Percentiles rank a stretch among this genome's conserved stretches.
These are phyloP conservation scores for Sarotherodon lohbergeri DNA, from an alignment of 2,113 vertebrate species.

Conservation along the genomic window DNA sequence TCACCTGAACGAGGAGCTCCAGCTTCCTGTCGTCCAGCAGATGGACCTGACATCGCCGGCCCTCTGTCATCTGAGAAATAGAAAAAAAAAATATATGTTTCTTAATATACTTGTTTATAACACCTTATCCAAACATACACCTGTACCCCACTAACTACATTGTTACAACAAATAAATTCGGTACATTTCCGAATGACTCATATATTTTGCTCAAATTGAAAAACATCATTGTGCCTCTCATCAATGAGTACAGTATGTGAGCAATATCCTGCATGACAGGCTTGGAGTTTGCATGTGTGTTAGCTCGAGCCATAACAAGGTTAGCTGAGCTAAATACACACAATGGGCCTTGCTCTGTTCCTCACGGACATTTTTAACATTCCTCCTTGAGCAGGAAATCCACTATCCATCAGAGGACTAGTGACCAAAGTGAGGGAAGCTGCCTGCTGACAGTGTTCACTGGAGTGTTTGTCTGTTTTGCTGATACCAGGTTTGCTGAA, in stretches of 20 bases:
- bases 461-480: not conserved
- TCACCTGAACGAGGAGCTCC: constrained; percentile 95
- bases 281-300: not conserved
- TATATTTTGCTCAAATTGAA: not conserved
- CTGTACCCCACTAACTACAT: not conserved
- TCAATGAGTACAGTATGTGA: not conserved
- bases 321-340: constrained; percentile 14
- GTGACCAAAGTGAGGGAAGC: not conserved
- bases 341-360: constrained; percentile 24
- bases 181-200: not conserved
- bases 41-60: constrained; percentile 94
- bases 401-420: constrained; percentile 14
- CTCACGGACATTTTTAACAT: constrained; percentile 38
- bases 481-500: constrained; percentile 12
- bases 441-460: not conserved
- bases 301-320: constrained; percentile 16
- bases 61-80: constrained; percentile 87
- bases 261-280: not conserved
- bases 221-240: not conserved
- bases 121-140: not conserved
- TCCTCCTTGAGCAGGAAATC: constrained; percentile 51
- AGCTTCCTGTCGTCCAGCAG: constrained; percentile 94
- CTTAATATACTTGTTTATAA: not conserved
- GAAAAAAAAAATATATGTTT: not conserved
- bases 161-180: not conserved